Evolutionary conservation across 2,113 vertebrate species (phyloP).

Genomic region (Saccopteryx bilineata): DNA sequence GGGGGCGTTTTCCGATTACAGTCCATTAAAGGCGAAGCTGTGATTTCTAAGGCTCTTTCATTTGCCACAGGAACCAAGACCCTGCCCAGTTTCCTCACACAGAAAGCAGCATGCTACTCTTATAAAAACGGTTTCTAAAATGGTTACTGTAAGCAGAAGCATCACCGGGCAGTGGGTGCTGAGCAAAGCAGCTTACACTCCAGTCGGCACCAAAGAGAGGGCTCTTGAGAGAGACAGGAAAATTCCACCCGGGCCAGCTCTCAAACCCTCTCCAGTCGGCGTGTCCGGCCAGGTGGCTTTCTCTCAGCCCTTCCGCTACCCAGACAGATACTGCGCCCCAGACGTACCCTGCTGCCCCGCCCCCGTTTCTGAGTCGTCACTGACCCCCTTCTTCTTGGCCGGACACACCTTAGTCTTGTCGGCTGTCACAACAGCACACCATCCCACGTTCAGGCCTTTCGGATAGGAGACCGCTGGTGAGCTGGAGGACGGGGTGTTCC

Average conservation of each 20-base stretch:
- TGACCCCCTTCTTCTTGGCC: not conserved
- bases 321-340: not conserved
- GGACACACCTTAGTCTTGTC: not conserved
- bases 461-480: not conserved
- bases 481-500: not conserved
- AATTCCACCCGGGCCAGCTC: conserved; percentile 80
- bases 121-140: conserved; percentile 84
- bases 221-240: conserved; percentile 82
- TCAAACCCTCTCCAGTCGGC: conserved; percentile 78
- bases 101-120: conserved; percentile 40
- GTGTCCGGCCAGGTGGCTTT: conserved; percentile 74
- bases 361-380: fast-evolving
- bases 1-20: conserved; percentile 79
- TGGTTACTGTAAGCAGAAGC: conserved; percentile 86
- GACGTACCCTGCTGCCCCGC: not conserved
- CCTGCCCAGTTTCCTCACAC: conserved; percentile 67
- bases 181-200: conserved; percentile 83
- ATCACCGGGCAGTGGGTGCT: conserved; percentile 84
- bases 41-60: conserved; percentile 79
- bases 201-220: conserved; percentile 84
- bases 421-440: not conserved
- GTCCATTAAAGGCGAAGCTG: conserved; percentile 77
- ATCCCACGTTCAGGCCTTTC: not conserved
- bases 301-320: conserved; percentile 53
- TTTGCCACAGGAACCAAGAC: conserved; percentile 80